These are phyloP conservation scores for Pseudomugil gertrudae DNA, from an alignment of 2,797 vertebrate genomes.

Conservation along the genomic window DNA sequence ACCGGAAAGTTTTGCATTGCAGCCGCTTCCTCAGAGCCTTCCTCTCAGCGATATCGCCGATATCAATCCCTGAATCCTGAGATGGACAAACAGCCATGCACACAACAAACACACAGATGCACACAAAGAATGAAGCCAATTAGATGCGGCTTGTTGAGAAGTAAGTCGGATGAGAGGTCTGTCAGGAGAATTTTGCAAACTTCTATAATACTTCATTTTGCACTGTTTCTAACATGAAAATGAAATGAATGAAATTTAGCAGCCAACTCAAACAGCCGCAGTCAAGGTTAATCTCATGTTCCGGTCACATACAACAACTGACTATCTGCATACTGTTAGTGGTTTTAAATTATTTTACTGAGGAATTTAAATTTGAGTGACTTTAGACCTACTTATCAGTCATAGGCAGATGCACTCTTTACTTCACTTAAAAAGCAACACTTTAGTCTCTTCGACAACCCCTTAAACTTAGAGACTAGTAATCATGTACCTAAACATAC, in stretches of 20 bases:
- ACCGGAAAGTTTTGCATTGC: conserved; percentile 96
- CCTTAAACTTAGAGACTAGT: background rate
- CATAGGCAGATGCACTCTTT: background rate
- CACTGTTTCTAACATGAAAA: conserved; percentile 22
- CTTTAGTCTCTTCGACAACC: background rate
- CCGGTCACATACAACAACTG: conserved; percentile 2
- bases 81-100: conserved; percentile 23
- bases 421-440: background rate
- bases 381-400: background rate
- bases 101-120: conserved; percentile 22
- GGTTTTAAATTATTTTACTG: background rate
- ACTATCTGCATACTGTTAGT: background rate
- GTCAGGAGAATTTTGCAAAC: conserved; percentile 28
- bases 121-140: conserved; percentile 37
- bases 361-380: background rate
- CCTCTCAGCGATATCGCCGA: conserved; percentile 93
- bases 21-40: conserved; percentile 94
- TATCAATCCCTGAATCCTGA: conserved; percentile 96
- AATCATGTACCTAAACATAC: background rate
- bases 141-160: conserved; percentile 28
- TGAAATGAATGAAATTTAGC: conserved; percentile 17
- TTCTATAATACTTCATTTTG: conserved; percentile 39
- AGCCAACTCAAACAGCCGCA: conserved; percentile 5
- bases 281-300: background rate
- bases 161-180: conserved; percentile 34